Conservation (phyloP, 1,140 invertebrate species). For the Panulirus ornatus region DNA sequence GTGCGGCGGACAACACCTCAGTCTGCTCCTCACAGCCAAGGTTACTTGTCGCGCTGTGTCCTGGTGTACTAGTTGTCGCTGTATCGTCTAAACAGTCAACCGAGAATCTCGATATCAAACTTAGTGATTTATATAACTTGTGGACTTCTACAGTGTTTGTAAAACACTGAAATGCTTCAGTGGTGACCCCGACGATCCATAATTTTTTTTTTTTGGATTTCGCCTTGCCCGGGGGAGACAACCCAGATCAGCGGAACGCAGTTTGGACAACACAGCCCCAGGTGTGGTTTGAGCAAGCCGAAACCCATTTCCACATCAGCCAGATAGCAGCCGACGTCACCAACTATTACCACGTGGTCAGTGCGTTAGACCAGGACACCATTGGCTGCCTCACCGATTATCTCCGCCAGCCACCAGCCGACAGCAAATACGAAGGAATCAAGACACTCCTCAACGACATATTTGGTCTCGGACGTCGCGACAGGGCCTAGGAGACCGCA, state of each 20-base stretch:
- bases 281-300: conserved; percentile 23
- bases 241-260: too few relatives aligned
- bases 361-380: conserved; percentile 5
- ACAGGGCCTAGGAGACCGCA: not conserved
- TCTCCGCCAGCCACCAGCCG: conserved; percentile 4
- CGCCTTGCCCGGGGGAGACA: not conserved
- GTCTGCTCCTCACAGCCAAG: too few relatives aligned
- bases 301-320: conserved; percentile 2
- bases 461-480: not conserved
- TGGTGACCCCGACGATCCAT: not conserved
- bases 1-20: too few relatives aligned
- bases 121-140: too few relatives aligned
- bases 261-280: not conserved
- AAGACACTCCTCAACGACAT: too few relatives aligned
- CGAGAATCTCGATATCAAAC: too few relatives aligned
- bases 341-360: conserved; percentile 34
- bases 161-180: not conserved
- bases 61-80: too few relatives aligned
- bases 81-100: too few relatives aligned
- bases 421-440: too few relatives aligned
- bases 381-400: not conserved
- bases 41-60: too few relatives aligned
- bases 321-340: conserved; percentile 4
- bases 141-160: too few relatives aligned
- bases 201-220: not conserved